A percentile compares a stretch with the other conserved stretches of the same genome.
These are phyloP conservation scores for Trichosurus vulpecula DNA, from an alignment of 2,797 vertebrate genomes.

Conservation along the genomic window DNA sequence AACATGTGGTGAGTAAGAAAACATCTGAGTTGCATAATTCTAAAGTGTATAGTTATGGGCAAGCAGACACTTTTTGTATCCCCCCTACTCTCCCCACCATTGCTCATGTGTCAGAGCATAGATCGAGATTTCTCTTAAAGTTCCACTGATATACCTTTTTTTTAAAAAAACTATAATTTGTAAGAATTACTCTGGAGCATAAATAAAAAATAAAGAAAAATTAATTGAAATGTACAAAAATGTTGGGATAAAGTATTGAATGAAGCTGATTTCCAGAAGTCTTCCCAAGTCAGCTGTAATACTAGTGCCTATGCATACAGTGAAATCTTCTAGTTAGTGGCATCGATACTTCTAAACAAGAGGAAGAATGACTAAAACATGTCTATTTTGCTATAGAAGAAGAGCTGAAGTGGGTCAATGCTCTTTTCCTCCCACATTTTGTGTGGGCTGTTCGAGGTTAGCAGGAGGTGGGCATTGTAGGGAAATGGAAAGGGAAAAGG, in stretches of 20 bases:
- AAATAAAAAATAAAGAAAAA: conserved; percentile 30
- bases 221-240: conserved; percentile 13
- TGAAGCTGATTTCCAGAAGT: background rate
- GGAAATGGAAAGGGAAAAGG: background rate
- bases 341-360: background rate
- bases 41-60: conserved; percentile 72
- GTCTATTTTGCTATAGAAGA: background rate
- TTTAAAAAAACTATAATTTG: background rate
- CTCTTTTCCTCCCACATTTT: background rate
- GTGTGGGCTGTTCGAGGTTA: background rate
- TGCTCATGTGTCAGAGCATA: conserved; percentile 24
- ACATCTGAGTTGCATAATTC: conserved; percentile 81
- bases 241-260: conserved; percentile 6
- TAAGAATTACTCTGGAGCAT: conserved; percentile 44
- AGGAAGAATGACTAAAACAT: conserved; percentile 41
- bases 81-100: background rate
- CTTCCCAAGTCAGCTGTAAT: background rate
- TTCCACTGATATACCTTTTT: background rate
- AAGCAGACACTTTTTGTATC: conserved; percentile 49
- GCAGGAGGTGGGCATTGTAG: background rate
- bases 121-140: conserved; percentile 33
- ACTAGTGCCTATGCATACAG: background rate
- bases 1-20: conserved; percentile 74
- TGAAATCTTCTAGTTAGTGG: background rate
- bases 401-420: background rate